Evolutionary conservation across 2,888 invertebrate species (phyloP).

Genomic region (Agrotis ipsilon): DNA sequence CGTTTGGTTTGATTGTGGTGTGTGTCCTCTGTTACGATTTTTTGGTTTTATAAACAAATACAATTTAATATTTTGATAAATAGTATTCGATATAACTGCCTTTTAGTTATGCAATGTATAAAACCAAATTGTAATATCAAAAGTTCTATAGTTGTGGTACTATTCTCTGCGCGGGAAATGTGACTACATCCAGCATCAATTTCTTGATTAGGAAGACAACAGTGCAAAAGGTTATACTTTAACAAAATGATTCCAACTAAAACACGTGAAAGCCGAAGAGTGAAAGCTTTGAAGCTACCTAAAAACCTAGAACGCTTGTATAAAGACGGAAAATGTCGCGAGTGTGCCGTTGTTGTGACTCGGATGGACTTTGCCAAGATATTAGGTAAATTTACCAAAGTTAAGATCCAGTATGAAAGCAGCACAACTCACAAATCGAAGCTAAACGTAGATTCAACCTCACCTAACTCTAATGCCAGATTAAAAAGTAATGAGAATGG

Average conservation of each 20-base stretch:
- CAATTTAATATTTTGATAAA: slow-evolving; percentile 34
- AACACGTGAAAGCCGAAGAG: slow-evolving; percentile 77
- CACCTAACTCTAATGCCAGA: slow-evolving; percentile 75
- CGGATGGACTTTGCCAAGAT: slow-evolving; percentile 90
- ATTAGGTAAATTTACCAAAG: slow-evolving; percentile 88
- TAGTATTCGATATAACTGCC: slow-evolving; percentile 41
- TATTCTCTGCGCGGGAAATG: slow-evolving; percentile 90
- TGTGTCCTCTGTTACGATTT: slow-evolving; percentile 68
- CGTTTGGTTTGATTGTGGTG: slow-evolving; percentile 73
- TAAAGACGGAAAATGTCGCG: slow-evolving; percentile 86
- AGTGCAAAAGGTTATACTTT: slow-evolving; percentile 39
- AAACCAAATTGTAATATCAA: slow-evolving; percentile 58
- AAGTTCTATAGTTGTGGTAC: slow-evolving; percentile 62
- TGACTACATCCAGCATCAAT: slow-evolving; percentile 78
- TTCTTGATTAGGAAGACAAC: slow-evolving; percentile 59
- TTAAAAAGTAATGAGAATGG: slow-evolving; percentile 88
- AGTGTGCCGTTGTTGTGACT: slow-evolving; percentile 86
- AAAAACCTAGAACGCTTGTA: slow-evolving; percentile 84
- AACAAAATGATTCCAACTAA: slow-evolving; percentile 83
- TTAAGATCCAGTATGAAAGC: slow-evolving; percentile 88
- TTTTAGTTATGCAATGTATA: slow-evolving; percentile 54
- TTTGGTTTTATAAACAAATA: slow-evolving; percentile 69
- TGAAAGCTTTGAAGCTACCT: slow-evolving; percentile 78
- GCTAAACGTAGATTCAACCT: slow-evolving; percentile 64
- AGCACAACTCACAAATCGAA: slow-evolving; percentile 78